Base-by-base conservation (phyloP, 2,888 invertebrate species). In the Diarsia dahlii region DNA sequence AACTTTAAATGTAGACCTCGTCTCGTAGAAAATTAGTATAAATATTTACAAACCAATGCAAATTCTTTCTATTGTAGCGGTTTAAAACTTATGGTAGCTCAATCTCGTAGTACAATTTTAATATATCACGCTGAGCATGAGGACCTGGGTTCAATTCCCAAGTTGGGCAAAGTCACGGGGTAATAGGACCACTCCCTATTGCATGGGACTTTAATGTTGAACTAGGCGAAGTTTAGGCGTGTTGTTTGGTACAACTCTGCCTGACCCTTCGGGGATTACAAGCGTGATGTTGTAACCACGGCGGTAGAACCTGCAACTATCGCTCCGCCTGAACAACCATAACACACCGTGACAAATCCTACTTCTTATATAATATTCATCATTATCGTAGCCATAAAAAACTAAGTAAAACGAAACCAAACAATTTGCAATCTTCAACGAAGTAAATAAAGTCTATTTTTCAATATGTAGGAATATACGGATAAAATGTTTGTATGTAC, bases 391-490 rank as follows among this genome's bases (percentile, higher is more conserved):
- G 75, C 68, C 68, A 63, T 85, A 84, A 78, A 77, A 67, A 71
- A 79, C 65, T 48, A 66, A 67, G 56, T 75, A 75, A 77, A 80
- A 83, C 71, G 72, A 82, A 71, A 82, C 76, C 74, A 83, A 78
- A 72, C 74, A 73, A 73, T 76, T 77, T 74, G 76, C 69, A 71
- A 68, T 76, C 78, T 69, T 73, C 56, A 48, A 10, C 12, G 0
- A 75, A 75, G 48, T 34, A 23, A 3, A 82, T 88, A 90, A 87
- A 89, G 82, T 90, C 75, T 91, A 93, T 91, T 91, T 93, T 92
- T 88, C 84, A 90, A 84, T 89, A 84, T 87, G 69, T 91, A 90
- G 52, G 85, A 88, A 76, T 84, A 83, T 75, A 74, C 39, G 69
- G 72, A 76, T 81, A 85, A 74, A 79, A 73, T 83, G 56, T 69